Evolutionary conservation across 2,888 invertebrate species (phyloP).

Genomic region (Nipponacmea schrenckii): DNA sequence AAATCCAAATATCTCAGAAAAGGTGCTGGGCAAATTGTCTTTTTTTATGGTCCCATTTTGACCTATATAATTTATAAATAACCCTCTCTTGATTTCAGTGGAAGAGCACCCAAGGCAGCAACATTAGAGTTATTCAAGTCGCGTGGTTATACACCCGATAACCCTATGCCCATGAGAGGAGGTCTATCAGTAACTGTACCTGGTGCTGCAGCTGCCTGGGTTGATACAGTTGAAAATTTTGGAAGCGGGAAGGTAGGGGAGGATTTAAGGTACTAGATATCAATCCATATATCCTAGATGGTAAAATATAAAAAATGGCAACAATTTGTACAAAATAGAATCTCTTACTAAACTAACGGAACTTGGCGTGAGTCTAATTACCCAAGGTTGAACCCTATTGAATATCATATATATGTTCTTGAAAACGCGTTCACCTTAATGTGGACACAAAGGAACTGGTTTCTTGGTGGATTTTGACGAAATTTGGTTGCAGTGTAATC

Average conservation of each 20-base stretch:
- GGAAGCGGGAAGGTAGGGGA: slow-evolving; percentile 60
- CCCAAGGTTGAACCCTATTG: no score
- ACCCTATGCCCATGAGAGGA: slow-evolving; percentile 43
- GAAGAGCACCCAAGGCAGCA: slow-evolving; percentile 50
- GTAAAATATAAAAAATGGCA: background rate
- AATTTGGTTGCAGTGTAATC: no score
- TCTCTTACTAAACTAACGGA: slow-evolving; percentile 4
- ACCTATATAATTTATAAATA: background rate
- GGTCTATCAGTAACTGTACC: slow-evolving; percentile 65
- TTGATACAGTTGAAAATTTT: slow-evolving; percentile 57
- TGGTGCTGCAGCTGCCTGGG: slow-evolving; percentile 64
- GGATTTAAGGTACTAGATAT: background rate
- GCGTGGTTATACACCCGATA: slow-evolving; percentile 43
- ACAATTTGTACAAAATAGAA: background rate
- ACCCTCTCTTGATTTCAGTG: slow-evolving; percentile 42
- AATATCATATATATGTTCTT: no score
- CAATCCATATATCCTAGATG: no score
- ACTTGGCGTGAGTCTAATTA: no score
- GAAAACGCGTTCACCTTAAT: no score
- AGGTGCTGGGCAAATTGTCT: no score
- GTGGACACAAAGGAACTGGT: no score
- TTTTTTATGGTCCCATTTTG: no score
- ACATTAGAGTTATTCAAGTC: slow-evolving; percentile 43
- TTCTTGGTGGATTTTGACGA: no score
- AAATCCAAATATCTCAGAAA: no score